Base-by-base conservation (phyloP, 2,797 vertebrate species). In the Garrulus glandarius region DNA sequence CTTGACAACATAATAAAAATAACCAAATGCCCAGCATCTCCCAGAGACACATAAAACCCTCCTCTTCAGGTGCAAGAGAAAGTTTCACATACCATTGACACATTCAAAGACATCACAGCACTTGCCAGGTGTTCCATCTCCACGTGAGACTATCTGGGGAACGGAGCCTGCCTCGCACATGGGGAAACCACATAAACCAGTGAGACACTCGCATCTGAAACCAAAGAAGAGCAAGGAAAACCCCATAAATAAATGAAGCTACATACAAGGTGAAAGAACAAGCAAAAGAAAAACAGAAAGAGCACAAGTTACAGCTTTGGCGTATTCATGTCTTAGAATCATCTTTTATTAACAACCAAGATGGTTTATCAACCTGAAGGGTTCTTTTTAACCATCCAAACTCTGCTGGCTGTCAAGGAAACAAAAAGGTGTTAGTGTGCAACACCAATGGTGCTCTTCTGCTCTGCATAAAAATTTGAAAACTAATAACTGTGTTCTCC, bases 41-140 rank as follows among this genome's bases (percentile, higher is more conserved):
- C 67, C 41, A 69, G 43, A 47, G 59, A 88, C 23, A 71, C 55
- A 86, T 18, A 85, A 93, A 47, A 21, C 50, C 55, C 41, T 91
- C 57, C 84, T 92, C 36, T 39, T 78, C 22, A 75, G 74, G 72
- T 95, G 95, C 89, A 96, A 95, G 87, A 94, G 86, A 50, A 83
- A 96, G 96, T 91, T 44, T 87, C 96, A 98, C 98, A 37, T 98
- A 99, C 99, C 98, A 88, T 98, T 99, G 98, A 98, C 98, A 97
- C 99, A 99, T 92, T 99, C 98, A 96, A 99, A 98, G 96, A 98
- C 98, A 98, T 99, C 98, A 96, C 99, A 99, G 98, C 99, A 99
- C 94, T 98, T 98, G 96, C 99, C 99, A 30, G 99, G 98, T 89
- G 98, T 98, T 94, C 98, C 98, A 83, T 98, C 98, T 94, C 98